Evolutionary conservation across 2,888 invertebrate genomes (phyloP), one percentile per base, ranked within the genome.

Genomic region (Alentia gelatinosa): DNA sequence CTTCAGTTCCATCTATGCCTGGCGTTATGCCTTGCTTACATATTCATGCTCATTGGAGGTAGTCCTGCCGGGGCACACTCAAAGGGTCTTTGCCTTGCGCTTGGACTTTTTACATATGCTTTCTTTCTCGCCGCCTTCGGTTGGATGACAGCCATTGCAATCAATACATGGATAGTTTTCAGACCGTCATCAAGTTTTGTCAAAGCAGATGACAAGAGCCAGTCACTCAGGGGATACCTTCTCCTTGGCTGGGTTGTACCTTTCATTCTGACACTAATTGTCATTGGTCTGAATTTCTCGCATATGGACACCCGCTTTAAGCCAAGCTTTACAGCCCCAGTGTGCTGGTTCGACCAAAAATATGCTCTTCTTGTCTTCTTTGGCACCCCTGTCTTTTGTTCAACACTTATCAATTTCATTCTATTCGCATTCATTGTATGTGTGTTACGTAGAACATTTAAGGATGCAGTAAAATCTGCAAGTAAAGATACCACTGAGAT

Each of bases 391-490:
- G 68, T 68, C 30, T 9, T 19, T 3, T n/a, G 4, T 1, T 30
- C 30, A 4, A 30, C 30, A 4, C 5, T 68, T 30, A 68, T 68
- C 4, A 68, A 68, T 26, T 68, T 26, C 26, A 26, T 68, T 30
- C 15, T 68, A 68, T 68, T 68, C 15, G 30, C 30, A 9, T 12
- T 68, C n/a, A 68, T 68, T 3, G 26, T 30, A 3, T 68, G 68
- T 68, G 68, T 68, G 12, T 30, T 68, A 5, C 23, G 68, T n/a
- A 68, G 33, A 26, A 68, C 68, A 3, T 68, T 68, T 26, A 68
- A 90, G 33, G 90, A 90, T 4, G 63, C 42, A 33, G 47, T 47
- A n/a, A 90, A n/a, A 3, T 30, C 90, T 42, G 42, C 84, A 40
- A 56, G 84, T 40, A 74, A 23, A 89, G 74, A 26, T 26, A 50